Base-by-base conservation (phyloP, 2,113 vertebrate genomes). In the Hirundichthys speculiger region DNA sequence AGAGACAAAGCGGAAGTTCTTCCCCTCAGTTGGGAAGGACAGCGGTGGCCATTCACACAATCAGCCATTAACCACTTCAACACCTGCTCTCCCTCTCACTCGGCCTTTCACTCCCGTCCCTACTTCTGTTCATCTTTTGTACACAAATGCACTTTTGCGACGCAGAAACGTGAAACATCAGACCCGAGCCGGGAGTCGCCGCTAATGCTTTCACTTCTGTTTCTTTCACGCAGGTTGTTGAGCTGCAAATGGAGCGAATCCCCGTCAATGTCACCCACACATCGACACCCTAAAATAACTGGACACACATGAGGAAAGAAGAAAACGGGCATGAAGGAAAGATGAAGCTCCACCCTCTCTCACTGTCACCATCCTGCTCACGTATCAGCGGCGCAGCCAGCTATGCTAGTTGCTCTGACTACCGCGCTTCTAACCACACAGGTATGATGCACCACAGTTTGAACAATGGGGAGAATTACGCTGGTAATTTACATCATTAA, bases 51-150 rank as follows among this genome's bases (percentile, higher is more conserved):
- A 90, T 91, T 92, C 83, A 90, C 15, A 9, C 70, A 1, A 12
- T 64, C 27, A 34, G 56, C 83, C 86, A 90, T 91, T 89, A 88
- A 74, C 62, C 84, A 86, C 91, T 92, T 75, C 72, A 92, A 85
- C 90, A 92, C 89, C 91, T 92, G 91, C 89, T 91, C 88, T 84
- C 88, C n/a, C 43, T 87, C 85, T 83, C 86, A 64, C 86, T 78
- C 56, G 3, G 43, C 67, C 70, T 81, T 75, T 80, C 83, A 73
- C 9, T 22, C 41, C 40, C 49, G 57, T 46, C 66, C 52, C 62
- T 49, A 45, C 72, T 47, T 61, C 38, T n/a, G 41, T 34, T 68
- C 54, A 64, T 77, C 84, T 46, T 82, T 79, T 78, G 73, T 83
- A 63, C 67, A 53, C 69, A 48, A 60, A 83, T 71, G 62, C 80